Conservation (phyloP, 2,888 invertebrate genomes). For the Heterodera filipjevi region DNA sequence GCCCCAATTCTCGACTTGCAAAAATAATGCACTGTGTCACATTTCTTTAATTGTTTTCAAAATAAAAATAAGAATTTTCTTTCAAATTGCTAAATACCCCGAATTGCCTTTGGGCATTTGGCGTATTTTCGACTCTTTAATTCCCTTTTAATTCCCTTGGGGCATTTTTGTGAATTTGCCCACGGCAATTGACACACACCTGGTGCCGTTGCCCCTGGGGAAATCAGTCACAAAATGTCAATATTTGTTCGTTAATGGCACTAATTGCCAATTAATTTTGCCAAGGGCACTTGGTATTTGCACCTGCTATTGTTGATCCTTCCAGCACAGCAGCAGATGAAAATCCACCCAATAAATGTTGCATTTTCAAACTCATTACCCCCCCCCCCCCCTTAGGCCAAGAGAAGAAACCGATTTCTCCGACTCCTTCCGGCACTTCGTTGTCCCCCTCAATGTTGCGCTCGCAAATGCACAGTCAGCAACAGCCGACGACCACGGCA, state of each 20-base stretch:
- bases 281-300: no score
- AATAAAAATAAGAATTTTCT: not conserved
- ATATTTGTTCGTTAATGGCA: not conserved
- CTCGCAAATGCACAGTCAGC: not conserved
- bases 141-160: no score
- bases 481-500: not conserved
- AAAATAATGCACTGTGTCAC: not conserved
- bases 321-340: not conserved
- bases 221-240: not conserved
- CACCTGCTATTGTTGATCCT: no score
- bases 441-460: not conserved
- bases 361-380: not conserved
- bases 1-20: not conserved
- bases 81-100: not conserved
- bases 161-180: no score
- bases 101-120: not conserved
- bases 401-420: not conserved
- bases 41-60: slow-evolving; percentile 5
- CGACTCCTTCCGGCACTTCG: not conserved
- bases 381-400: no score
- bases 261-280: no score
- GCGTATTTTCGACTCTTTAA: no score
- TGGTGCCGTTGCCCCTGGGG: not conserved
- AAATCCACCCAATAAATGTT: not conserved
- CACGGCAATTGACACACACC: no score